Evolutionary conservation across 2,113 vertebrate species (phyloP).

Genomic region (Tautogolabrus adspersus): DNA sequence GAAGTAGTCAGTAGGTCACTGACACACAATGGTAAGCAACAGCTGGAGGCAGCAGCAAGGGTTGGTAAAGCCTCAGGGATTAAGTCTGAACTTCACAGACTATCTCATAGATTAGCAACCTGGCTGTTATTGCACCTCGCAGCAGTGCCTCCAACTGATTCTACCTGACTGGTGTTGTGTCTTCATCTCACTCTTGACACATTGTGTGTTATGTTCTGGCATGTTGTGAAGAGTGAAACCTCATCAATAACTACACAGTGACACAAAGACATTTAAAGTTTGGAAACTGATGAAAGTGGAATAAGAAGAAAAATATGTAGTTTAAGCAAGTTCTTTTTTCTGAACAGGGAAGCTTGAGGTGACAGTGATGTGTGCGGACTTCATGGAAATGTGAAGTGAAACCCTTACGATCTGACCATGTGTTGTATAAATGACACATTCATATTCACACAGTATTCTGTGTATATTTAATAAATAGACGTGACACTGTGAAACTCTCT

Average conservation of each 20-base stretch:
- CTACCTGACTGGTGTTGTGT: constrained; percentile 23
- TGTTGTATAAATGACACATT: not conserved
- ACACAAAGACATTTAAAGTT: not conserved
- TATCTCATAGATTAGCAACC: constrained; percentile 76
- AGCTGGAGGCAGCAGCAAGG: constrained; percentile 70
- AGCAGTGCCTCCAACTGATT: constrained; percentile 53
- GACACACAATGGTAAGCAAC: constrained; percentile 65
- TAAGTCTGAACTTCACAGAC: constrained; percentile 63
- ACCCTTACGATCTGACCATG: constrained; percentile 25
- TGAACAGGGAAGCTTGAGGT: not conserved
- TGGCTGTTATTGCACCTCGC: constrained; percentile 50
- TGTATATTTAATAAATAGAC: not conserved
- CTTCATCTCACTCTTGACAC: constrained; percentile 24
- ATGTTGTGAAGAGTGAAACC: constrained; percentile 25
- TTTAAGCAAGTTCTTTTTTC: not conserved
- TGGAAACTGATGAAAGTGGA: constrained; percentile 11
- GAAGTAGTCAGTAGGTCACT: constrained; percentile 58
- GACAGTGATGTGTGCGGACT: constrained; percentile 15
- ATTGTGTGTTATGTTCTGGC: constrained; percentile 21
- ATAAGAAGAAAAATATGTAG: not conserved
- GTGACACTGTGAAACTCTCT: not conserved
- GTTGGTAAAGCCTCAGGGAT: constrained; percentile 69
- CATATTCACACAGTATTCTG: not conserved
- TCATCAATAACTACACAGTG: not conserved
- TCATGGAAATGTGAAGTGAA: constrained; percentile 71